Evolutionary conservation across 2,113 vertebrate species (phyloP), one percentile per base, ranked within the genome.

Genomic region (Malaclemys terrapin): DNA sequence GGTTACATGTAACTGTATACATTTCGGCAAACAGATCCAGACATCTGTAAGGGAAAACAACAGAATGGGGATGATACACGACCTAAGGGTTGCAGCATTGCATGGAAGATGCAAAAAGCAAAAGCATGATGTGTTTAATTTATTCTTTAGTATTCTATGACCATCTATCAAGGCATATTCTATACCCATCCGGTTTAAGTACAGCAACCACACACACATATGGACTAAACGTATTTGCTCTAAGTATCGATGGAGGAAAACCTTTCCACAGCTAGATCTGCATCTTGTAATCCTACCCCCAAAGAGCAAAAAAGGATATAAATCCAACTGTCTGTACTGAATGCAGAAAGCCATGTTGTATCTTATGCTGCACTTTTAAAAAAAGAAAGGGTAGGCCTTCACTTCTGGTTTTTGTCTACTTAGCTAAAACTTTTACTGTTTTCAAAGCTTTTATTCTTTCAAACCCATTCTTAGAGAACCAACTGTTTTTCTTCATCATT

Each of bases 131-230:
- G 54, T 0, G 27, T 88, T 91, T 85, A n/a, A 53, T n/a, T 65
- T 59, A 59, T 29, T 59, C 27, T 59, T 59, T 84, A 57, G 79
- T 92, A 91, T 93, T 87, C 47, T 85, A 82, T 17, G 89, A 80
- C 87, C 35, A n/a, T 72, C n/a, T 72, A 31, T 31, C 14, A 5
- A 91, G 82, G 85, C 42, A 24, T 0, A 5, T 35, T 20, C 5
- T 56, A 50, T 87, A 54, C 78, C 14, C 12, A 89, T 57, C 91
- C 86, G 5, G 1, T 89, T 6, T 31, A 89, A 72, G 52, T 31
- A 82, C 8, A 42, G 1, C 27, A 78, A 69, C 80, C 2, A 72
- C 35, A 72, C 3, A 11, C 16, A 8, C 56, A 83, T 53, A 53
- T 53, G 52, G 42, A 20, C 9, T 88, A 35, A 65, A 91, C 16